Percentiles rank a stretch among this genome's conserved stretches.
phyloP scores from a whole-genome alignment of 2,113 vertebrate species.

The Vanacampus margaritifer region DNA sequence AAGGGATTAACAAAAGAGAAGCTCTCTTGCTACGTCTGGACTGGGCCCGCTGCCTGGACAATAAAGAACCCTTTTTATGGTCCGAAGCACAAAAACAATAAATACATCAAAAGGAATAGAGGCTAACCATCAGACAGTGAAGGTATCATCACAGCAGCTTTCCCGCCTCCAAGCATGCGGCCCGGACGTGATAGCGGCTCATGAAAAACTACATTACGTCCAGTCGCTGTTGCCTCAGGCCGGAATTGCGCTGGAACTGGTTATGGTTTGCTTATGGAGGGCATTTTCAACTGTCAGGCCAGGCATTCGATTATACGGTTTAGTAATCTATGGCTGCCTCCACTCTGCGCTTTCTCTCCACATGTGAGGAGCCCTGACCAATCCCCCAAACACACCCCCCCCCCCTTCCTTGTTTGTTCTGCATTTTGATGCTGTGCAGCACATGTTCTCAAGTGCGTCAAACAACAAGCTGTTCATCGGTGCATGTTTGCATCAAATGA shows the following conservation, averaged over 20 bases:
- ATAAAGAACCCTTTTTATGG: neutral
- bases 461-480: constrained; percentile 10
- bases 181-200: constrained; percentile 52
- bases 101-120: constrained; percentile 1
- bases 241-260: constrained; percentile 65
- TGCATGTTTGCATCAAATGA: constrained; percentile 7
- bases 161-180: constrained; percentile 40
- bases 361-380: neutral
- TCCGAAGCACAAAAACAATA: constrained; percentile 1
- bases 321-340: constrained; percentile 40
- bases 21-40: neutral
- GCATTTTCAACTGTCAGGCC: constrained; percentile 52
- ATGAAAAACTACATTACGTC: constrained; percentile 59
- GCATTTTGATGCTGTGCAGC: neutral
- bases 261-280: constrained; percentile 56
- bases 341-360: neutral
- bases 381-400: neutral
- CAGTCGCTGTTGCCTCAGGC: constrained; percentile 52
- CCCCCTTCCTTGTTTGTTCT: neutral
- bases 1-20: neutral
- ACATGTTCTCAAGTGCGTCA: constrained; percentile 3
- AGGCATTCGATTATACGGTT: constrained; percentile 58
- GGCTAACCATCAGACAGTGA: constrained; percentile 5
- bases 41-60: neutral
- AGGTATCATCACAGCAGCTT: constrained; percentile 19